Conservation (phyloP, 2,113 vertebrate genomes). For the Rattus norvegicus region DNA sequence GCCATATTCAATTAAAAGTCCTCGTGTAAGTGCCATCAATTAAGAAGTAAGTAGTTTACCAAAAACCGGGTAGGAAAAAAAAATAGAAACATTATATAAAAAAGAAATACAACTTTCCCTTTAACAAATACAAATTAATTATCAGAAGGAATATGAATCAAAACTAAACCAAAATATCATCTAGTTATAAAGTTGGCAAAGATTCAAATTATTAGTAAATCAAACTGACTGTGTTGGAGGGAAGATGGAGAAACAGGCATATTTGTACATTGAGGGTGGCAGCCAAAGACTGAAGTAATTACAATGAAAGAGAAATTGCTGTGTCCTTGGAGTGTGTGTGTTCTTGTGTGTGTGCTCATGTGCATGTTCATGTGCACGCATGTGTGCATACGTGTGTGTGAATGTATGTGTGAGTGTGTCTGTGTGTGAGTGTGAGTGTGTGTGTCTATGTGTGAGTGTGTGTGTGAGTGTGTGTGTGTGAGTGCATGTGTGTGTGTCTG, state of each 20-base stretch:
- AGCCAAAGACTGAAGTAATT: neutral
- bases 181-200: conserved; percentile 28
- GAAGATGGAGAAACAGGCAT: neutral
- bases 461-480: too few species aligned
- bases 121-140: neutral
- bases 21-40: neutral
- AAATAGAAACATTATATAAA: neutral
- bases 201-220: neutral
- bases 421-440: neutral
- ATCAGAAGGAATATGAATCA: neutral
- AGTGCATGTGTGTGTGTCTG: too few species aligned
- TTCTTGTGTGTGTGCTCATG: neutral
- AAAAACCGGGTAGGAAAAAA: neutral
- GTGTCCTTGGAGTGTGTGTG: neutral
- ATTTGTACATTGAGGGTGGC: neutral
- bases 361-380: neutral
- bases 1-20: conserved; percentile 51
- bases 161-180: conserved; percentile 18
- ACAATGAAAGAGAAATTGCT: neutral
- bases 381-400: neutral
- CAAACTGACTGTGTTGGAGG: neutral
- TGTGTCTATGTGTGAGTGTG: too few species aligned
- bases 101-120: neutral
- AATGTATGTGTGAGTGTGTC: neutral
- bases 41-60: conserved; percentile 40